Percentiles rank a stretch among this genome's conserved stretches.
These are phyloP conservation scores for Merops nubicus DNA, from an alignment of 2,113 vertebrate genomes.

Conservation along the genomic window DNA sequence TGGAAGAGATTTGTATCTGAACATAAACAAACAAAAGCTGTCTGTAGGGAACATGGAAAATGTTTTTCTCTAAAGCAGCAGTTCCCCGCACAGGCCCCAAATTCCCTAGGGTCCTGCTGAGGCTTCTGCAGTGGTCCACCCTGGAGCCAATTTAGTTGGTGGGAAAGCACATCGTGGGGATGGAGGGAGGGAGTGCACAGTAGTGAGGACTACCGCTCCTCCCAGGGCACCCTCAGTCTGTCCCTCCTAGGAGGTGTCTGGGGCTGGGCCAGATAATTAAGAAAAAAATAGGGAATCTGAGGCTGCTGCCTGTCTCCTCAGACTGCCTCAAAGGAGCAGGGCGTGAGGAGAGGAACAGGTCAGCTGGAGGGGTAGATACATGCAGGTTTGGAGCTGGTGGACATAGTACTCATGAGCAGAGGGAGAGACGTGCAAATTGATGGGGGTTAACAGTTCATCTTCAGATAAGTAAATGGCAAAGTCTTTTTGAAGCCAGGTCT, in stretches of 20 bases:
- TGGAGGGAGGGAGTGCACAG: fast-evolving
- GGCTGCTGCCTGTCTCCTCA: not conserved
- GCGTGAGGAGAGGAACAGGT: not conserved
- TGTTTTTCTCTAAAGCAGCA: slow-evolving; percentile 11
- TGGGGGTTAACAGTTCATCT: not conserved
- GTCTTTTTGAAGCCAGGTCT: not conserved
- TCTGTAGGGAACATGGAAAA: not conserved
- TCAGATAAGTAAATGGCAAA: not conserved
- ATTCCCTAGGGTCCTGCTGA: not conserved
- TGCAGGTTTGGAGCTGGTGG: not conserved
- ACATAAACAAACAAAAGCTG: slow-evolving; percentile 37
- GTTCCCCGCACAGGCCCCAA: not conserved
- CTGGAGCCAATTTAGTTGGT: not conserved
- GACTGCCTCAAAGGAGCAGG: not conserved
- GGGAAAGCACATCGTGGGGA: not conserved
- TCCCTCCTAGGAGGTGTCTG: not conserved
- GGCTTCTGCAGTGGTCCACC: not conserved
- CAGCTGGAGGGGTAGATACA: not conserved
- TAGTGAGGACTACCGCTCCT: not conserved
- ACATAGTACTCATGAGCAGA: not conserved
- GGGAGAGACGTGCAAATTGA: not conserved
- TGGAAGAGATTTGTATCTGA: slow-evolving; percentile 32
- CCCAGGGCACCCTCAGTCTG: not conserved
- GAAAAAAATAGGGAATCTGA: not conserved
- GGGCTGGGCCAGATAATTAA: not conserved